Base-by-base conservation (phyloP, 2,888 invertebrate species). In the Macrosoma leucophasiata region DNA sequence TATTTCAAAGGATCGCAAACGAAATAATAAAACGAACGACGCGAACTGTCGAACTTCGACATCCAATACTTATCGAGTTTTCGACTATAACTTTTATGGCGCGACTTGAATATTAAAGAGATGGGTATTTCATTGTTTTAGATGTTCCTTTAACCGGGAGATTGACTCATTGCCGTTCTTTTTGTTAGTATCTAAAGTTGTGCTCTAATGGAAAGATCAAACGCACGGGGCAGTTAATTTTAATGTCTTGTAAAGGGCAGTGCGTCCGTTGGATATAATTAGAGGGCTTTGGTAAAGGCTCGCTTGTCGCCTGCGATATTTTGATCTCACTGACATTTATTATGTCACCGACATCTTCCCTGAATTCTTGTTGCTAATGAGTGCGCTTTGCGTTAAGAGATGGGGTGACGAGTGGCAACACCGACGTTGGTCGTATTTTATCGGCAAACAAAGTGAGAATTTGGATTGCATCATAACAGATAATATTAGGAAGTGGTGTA, bases 131-230 rank as follows among this genome's bases (percentile, higher is more conserved):
- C 15, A 22, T 20, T 13, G 20, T 29, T 22, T 14, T 15, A 10
- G 21, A 8, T 33, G 33, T 33, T 28, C 19, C 33, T 28, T 23
- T 23, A 28, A 28, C 28, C 46, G 39, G 47, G 57, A 77, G 57
- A 77, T 75, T 70, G 72, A 72, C 67, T 74, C 69, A 75, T 70
- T 66, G 68, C 65, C 59, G 54, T 58, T 62, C 52, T 65, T 76
- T 77, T 74, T 73, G 68, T 66, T 66, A 61, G 59, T 77, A 77
- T 81, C 76, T 79, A 78, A 72, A 78, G 76, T 55, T 53, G 52
- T 66, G 66, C 63, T 64, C 73, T 82, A 81, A 81, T 81, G 81
- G 78, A 81, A 82, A 84, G 82, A 84, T 84, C 82, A 84, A 82
- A 84, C 68, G 79, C 61, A 58, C 55, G 61, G 63, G 61, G 69